Conservation (phyloP, 2,888 invertebrate genomes). For the Branchipolynoe longqiensis region DNA sequence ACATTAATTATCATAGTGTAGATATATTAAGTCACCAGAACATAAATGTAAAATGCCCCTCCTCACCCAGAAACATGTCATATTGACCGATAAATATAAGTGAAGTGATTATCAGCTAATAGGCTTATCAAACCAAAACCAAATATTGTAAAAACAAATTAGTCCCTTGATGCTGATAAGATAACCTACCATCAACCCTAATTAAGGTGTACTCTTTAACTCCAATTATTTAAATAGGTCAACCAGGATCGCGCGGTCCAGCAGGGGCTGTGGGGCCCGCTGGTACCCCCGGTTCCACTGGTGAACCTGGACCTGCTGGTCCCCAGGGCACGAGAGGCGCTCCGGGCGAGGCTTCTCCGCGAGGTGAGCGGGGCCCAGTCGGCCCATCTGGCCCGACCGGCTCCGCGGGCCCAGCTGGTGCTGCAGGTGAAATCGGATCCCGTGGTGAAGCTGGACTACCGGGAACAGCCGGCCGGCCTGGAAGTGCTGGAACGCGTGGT, state of each 20-base stretch:
- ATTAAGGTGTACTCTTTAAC: background rate
- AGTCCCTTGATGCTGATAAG: no score
- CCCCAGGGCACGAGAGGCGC: conserved; percentile 16
- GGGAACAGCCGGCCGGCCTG: conserved; percentile 62
- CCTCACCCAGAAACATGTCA: no score
- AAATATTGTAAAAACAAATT: no score
- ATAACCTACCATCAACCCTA: no score
- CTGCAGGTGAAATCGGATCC: conserved; percentile 86
- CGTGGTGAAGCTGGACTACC: conserved; percentile 82
- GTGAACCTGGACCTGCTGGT: conserved; percentile 29
- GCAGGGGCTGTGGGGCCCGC: background rate
- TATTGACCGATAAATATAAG: no score
- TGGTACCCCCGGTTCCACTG: conserved; percentile 18
- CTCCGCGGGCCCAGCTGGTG: conserved; percentile 75
- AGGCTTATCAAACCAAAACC: no score
- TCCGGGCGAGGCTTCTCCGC: background rate
- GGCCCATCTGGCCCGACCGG: conserved; percentile 40
- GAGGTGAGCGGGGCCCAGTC: conserved; percentile 56
- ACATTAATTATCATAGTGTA: no score
- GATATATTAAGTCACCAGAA: no score
- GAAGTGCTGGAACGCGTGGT: conserved; percentile 56
- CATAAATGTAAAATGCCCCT: no score
- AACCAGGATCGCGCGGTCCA: conserved; percentile 49
- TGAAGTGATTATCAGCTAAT: no score
- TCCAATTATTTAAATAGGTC: no score